Evolutionary conservation across 2,888 invertebrate genomes (phyloP).

Genomic region (Hypomecis punctinalis): DNA sequence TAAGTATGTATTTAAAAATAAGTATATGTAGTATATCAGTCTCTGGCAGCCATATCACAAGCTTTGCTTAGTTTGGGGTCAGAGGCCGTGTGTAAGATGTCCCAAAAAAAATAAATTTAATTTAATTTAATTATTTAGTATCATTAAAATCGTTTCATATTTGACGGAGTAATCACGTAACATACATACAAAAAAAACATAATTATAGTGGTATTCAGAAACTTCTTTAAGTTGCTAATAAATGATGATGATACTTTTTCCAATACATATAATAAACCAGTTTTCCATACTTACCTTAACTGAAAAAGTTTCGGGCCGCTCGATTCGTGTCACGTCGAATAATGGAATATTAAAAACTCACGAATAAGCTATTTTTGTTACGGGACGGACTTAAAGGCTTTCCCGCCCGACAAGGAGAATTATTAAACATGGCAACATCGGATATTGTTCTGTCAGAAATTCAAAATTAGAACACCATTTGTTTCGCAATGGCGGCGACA

Average conservation of each 20-base stretch:
- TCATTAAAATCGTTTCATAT: too few species aligned
- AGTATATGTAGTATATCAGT: too few species aligned
- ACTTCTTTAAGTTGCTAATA: too few species aligned
- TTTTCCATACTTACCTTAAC: neutral
- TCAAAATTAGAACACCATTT: slow-evolving; percentile 6
- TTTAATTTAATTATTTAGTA: too few species aligned
- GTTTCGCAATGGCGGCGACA: neutral
- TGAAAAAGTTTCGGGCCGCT: slow-evolving; percentile 2
- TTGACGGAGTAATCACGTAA: too few species aligned
- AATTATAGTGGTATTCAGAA: too few species aligned
- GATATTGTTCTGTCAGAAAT: neutral
- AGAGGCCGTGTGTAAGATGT: too few species aligned
- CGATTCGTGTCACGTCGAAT: slow-evolving; percentile 1
- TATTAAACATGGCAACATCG: slow-evolving; percentile 5
- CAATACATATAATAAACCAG: neutral
- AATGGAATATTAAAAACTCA: slow-evolving; percentile 16
- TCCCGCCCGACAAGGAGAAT: slow-evolving; percentile 1
- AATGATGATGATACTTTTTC: neutral
- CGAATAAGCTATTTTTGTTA: slow-evolving; percentile 10
- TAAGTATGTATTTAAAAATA: too few species aligned
- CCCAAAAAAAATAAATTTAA: too few species aligned
- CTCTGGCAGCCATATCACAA: too few species aligned
- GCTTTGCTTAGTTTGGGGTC: too few species aligned
- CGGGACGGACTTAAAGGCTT: slow-evolving; percentile 12
- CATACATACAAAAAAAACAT: too few species aligned